These are phyloP conservation scores for Oscheius myriophilus DNA, from an alignment of 2,888 invertebrate genomes.

Conservation along the genomic window DNA sequence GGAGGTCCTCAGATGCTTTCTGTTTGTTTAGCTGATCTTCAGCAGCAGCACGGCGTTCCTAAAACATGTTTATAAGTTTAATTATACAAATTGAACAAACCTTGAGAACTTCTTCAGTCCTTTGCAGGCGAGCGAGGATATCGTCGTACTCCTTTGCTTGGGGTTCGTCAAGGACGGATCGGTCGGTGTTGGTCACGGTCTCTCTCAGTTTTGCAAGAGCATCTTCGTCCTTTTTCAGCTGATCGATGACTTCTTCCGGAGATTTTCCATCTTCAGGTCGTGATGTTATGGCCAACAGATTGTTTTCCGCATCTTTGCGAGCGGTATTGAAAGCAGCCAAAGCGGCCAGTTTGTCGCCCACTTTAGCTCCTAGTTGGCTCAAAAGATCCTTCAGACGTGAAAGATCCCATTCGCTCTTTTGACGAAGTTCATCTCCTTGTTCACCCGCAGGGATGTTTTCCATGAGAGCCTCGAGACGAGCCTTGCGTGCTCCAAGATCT, in stretches of 20 bases:
- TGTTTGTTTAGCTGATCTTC: slow-evolving; percentile 42
- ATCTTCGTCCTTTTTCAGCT: slow-evolving; percentile 37
- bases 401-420: slow-evolving; percentile 52
- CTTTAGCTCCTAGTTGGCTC: slow-evolving; percentile 42
- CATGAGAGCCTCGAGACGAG: slow-evolving; percentile 44
- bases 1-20: slow-evolving; percentile 40
- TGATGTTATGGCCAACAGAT: slow-evolving; percentile 42
- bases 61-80: slow-evolving; percentile 31
- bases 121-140: slow-evolving; percentile 44
- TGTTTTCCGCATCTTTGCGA: slow-evolving; percentile 49
- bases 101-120: slow-evolving; percentile 42
- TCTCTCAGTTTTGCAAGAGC: slow-evolving; percentile 34
- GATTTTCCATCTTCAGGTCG: slow-evolving; percentile 13
- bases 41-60: slow-evolving; percentile 39
- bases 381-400: slow-evolving; percentile 49
- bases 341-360: slow-evolving; percentile 54
- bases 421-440: slow-evolving; percentile 45
- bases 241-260: slow-evolving; percentile 41
- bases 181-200: slow-evolving; percentile 33
- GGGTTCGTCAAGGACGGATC: slow-evolving; percentile 41
- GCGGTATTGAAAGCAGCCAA: slow-evolving; percentile 52
- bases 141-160: slow-evolving; percentile 44
- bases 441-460: slow-evolving; percentile 36
- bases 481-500: slow-evolving; percentile 42
- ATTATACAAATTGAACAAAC: slow-evolving; percentile 12